A percentile compares a stretch with the other conserved stretches of the same genome.
Conservation (phyloP, 2,113 vertebrate species). For the Protobothrops mucrosquamatus region DNA sequence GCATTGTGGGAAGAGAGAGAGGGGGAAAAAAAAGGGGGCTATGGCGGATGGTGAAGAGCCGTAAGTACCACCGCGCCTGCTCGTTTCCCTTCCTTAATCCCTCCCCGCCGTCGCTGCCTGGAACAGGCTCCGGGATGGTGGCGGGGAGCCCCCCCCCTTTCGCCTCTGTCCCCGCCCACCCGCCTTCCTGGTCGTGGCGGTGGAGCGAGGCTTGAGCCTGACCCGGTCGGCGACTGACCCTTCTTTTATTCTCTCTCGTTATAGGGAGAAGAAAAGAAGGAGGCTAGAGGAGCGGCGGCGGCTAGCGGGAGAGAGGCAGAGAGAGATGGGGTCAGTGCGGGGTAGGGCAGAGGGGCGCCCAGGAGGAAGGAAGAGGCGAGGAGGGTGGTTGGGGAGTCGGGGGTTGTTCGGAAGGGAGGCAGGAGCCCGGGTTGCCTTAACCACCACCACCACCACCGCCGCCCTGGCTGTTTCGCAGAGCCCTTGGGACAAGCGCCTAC, state of each 20-base stretch:
- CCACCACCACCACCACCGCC: background rate
- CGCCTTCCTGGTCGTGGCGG: slow-evolving; percentile 61
- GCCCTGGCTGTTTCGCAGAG: background rate
- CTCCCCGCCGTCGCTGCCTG: slow-evolving; percentile 40
- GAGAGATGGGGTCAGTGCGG: slow-evolving; percentile 96
- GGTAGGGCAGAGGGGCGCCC: slow-evolving; percentile 29
- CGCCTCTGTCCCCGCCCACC: background rate
- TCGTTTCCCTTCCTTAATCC: slow-evolving; percentile 32
- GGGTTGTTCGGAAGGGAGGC: background rate
- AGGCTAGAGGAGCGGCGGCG: slow-evolving; percentile 93
- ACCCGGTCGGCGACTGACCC: slow-evolving; percentile 74
- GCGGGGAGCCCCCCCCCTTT: background rate
- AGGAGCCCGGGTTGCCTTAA: background rate
- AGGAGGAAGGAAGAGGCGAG: background rate
- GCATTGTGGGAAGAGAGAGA: slow-evolving; percentile 57
- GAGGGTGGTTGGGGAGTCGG: background rate
- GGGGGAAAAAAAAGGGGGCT: slow-evolving; percentile 54
- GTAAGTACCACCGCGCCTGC: slow-evolving; percentile 81
- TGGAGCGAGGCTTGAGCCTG: background rate
- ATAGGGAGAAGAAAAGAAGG: slow-evolving; percentile 99
- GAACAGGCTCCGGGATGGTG: background rate
- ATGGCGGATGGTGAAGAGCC: slow-evolving; percentile 97
- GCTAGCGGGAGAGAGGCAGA: slow-evolving; percentile 46
- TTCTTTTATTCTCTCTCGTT: slow-evolving; percentile 91
- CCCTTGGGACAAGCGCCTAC: background rate